These are phyloP conservation scores for Maconellicoccus hirsutus DNA, from an alignment of 1,140 invertebrate species.

Conservation along the genomic window DNA sequence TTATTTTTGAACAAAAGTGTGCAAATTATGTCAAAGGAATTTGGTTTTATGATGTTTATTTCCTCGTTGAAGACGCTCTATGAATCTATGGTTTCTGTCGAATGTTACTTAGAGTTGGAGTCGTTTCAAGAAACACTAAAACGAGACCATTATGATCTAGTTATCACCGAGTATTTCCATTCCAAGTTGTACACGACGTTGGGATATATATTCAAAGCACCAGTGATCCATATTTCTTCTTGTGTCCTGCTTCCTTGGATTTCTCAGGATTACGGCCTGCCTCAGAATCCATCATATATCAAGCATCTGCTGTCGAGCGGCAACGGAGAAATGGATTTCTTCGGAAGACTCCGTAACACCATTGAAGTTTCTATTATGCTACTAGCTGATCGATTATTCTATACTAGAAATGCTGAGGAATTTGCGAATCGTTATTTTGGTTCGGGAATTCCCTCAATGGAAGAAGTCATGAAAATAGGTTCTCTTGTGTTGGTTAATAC, in stretches of 20 bases:
- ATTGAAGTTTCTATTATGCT: background rate
- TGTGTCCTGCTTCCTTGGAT: slow-evolving; percentile 46
- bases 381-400: slow-evolving; percentile 20
- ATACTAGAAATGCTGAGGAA: slow-evolving; percentile 20
- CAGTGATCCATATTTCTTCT: slow-evolving; percentile 43
- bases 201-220: slow-evolving; percentile 33
- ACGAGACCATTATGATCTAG: background rate
- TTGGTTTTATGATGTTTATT: background rate
- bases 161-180: slow-evolving; percentile 24
- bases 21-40: background rate
- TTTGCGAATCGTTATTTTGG: slow-evolving; percentile 39
- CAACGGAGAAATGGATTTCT: slow-evolving; percentile 24
- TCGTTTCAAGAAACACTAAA: background rate
- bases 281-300: slow-evolving; percentile 27
- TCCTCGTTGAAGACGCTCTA: background rate
- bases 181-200: slow-evolving; percentile 27
- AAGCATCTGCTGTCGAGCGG: slow-evolving; percentile 21
- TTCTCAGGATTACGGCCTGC: slow-evolving; percentile 33
- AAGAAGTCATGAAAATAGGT: slow-evolving; percentile 28
- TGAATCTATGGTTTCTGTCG: background rate
- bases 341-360: slow-evolving; percentile 26
- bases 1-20: background rate
- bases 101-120: background rate
- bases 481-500: slow-evolving; percentile 43
- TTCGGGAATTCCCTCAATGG: slow-evolving; percentile 43